A percentile compares a stretch with the other conserved stretches of the same genome.
Conservation (phyloP, 2,797 vertebrate species). For the Hypotaenidia philippensis region DNA sequence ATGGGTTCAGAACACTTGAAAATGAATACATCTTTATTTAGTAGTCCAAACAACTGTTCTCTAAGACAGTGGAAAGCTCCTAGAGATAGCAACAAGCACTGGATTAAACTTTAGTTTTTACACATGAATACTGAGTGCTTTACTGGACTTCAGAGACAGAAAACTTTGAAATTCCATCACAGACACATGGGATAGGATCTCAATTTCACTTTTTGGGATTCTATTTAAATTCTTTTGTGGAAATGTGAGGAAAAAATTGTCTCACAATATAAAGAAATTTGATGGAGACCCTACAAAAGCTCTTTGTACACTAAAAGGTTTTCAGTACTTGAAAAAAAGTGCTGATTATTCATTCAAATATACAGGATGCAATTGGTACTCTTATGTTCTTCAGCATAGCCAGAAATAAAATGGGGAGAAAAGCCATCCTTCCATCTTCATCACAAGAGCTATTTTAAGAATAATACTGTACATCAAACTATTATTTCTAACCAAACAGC, state of each 20-base stretch:
- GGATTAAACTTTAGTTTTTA: neutral
- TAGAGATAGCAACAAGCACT: neutral
- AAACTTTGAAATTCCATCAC: neutral
- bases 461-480: neutral
- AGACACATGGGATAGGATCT: neutral
- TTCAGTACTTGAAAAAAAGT: neutral
- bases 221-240: neutral
- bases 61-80: neutral
- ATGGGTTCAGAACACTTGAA: neutral
- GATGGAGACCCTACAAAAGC: neutral
- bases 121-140: neutral
- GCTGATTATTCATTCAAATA: constrained; percentile 4
- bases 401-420: neutral
- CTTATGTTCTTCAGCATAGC: neutral
- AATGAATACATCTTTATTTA: neutral
- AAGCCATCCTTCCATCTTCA: neutral
- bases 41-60: neutral
- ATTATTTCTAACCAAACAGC: neutral
- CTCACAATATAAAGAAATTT: neutral
- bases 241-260: neutral
- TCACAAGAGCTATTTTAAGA: neutral
- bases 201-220: neutral
- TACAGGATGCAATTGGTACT: neutral
- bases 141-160: neutral
- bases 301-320: neutral